Base-by-base conservation (phyloP, 2,888 invertebrate genomes). In the Melanchra persicariae region DNA sequence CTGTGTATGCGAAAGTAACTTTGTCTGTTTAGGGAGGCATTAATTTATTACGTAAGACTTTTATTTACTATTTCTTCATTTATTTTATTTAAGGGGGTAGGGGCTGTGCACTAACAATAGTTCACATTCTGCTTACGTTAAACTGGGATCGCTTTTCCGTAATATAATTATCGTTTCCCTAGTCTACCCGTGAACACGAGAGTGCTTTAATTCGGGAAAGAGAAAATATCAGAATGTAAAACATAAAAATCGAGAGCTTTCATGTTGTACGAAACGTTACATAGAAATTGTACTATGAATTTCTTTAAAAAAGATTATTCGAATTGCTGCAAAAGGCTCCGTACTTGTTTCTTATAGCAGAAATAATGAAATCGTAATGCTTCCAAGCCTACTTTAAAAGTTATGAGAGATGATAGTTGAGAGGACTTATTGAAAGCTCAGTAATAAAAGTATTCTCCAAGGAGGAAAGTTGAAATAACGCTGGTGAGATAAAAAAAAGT, bases 371-470 rank as follows among this genome's bases (percentile, higher is more conserved):
- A 9, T 52, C 24, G 24, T n/a, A n/a, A 45, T 40, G 49, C 19
- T 51, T 30, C 7, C 15, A 7, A 15, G 7, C 5, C 19, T 34
- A 45, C 6, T 45, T 26, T n/a, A 26, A 68, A 37, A 69, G 22
- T 58, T 58, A 19, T 70, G 57, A 70, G 22, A 10, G n/a, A 70
- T 30, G 69, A 24, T 43, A 69, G n/a, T 70, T 45, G 6, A 15
- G 19, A 43, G 15, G 15, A 24, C 40, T 37, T 47, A 26, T 51
- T 22, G 30, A 15, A 15, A 24, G 30, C 22, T 22, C 26, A 63
- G 26, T 37, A 62, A 30, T 51, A 30, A 64, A 64, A 65, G 37
- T 24, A 24, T 7, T 15, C 19, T 30, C 17, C 30, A 24, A 68
- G 15, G 5, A 49, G 15, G 15, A 51, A 40, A n/a, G 5, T 43